Evolutionary conservation across 2,113 vertebrate genomes (phyloP), one percentile per base, ranked within the genome.

Genomic region (Neolamprologus hecqui): DNA sequence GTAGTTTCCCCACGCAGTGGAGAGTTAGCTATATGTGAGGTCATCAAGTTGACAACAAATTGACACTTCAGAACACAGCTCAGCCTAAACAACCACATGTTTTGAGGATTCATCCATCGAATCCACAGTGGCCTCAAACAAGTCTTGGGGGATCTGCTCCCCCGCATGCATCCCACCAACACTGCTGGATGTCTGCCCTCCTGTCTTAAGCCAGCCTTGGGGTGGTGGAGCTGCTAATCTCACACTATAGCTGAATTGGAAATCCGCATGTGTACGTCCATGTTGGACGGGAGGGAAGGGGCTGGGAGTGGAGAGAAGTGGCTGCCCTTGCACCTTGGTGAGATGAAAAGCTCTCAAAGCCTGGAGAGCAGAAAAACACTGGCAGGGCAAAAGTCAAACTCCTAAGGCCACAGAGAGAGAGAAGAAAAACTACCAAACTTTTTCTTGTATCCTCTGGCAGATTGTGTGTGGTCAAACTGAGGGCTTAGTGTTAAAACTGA

Each of bases 371-470:
- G 88, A 68, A 94, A 89, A 92, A 92, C 86, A 91, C 93, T 93
- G 89, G 85, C 57, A 93, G 96, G 95, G 94, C 94, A 96, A 86
- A 95, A 96, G 96, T 96, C 96, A 96, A 95, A 88, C 93, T 94
- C 95, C 89, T 58, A 88, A 92, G 92, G 95, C 94, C 89, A 77
- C 87, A 94, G 89, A 88, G 55, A 82, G 84, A 87, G 51, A 84
- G 51, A 83, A 79, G 53, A 91, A 91, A 94, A 92, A 87, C 86
- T 68, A 79, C 85, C 92, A 94, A 93, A 94, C 91, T 95, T 96
- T 90, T 89, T 83, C 89, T 92, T 77, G 84, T 92, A 35, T 84
- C 96, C 96, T 92, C 85, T 13, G 93, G 95, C 96, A 54, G 42
- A 84, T 84, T 89, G 68, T 90, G 54, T 86, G 80, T 88, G 87